Conservation (phyloP, 2,113 vertebrate genomes). For the Colius striatus region DNA sequence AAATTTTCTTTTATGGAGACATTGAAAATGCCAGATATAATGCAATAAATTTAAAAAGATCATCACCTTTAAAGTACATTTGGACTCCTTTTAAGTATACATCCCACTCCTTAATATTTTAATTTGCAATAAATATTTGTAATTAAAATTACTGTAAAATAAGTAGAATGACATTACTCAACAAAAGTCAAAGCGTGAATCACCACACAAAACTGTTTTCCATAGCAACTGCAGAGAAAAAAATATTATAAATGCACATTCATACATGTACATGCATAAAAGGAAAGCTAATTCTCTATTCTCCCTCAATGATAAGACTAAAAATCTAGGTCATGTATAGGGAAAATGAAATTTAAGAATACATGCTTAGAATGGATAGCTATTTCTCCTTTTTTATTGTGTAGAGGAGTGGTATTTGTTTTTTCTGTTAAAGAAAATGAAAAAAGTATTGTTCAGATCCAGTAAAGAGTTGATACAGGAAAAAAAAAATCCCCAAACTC, state of each 20-base stretch:
- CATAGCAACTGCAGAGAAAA: conserved; percentile 26
- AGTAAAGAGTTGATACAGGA: background rate
- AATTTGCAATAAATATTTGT: background rate
- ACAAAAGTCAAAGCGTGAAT: conserved; percentile 30
- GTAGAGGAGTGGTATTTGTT: background rate
- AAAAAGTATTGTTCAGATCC: background rate
- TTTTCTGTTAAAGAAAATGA: background rate
- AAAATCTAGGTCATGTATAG: background rate
- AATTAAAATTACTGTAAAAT: conserved; percentile 23
- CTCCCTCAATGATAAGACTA: background rate
- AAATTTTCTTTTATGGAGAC: background rate
- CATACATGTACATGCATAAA: background rate
- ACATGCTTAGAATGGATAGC: background rate
- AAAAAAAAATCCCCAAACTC: background rate
- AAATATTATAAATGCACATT: background rate
- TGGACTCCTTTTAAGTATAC: background rate
- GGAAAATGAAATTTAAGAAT: background rate
- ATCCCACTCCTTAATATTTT: background rate
- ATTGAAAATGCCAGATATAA: background rate
- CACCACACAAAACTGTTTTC: background rate
- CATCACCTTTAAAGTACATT: background rate
- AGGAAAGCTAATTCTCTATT: background rate
- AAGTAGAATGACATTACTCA: conserved; percentile 2
- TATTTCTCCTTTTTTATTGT: background rate
- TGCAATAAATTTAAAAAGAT: background rate